Evolutionary conservation across 2,113 vertebrate species (phyloP).

Genomic region (Oryctolagus cuniculus): mOryCun1.1 NC_091438.1:21201001-21201500

Average conservation of each 20-base stretch:
- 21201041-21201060: background rate
- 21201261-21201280: rapidly evolving
- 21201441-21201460: background rate
- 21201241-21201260: background rate
- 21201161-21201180: too few relatives aligned
- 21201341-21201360: background rate
- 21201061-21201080: background rate
- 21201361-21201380: background rate
- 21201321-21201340: background rate
- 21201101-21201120: background rate
- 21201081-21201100: background rate
- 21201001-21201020: background rate
- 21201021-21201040: background rate
- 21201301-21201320: background rate
- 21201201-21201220: background rate
- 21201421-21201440: background rate
- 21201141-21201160: background rate
- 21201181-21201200: background rate
- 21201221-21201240: too few relatives aligned
- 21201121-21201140: background rate
- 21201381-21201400: background rate
- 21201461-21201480: background rate
- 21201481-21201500: background rate
- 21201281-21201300: background rate
- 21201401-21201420: background rate